These are phyloP conservation scores for Hucho hucho DNA, from an alignment of 2,113 vertebrate species.

Conservation along the genomic window DNA sequence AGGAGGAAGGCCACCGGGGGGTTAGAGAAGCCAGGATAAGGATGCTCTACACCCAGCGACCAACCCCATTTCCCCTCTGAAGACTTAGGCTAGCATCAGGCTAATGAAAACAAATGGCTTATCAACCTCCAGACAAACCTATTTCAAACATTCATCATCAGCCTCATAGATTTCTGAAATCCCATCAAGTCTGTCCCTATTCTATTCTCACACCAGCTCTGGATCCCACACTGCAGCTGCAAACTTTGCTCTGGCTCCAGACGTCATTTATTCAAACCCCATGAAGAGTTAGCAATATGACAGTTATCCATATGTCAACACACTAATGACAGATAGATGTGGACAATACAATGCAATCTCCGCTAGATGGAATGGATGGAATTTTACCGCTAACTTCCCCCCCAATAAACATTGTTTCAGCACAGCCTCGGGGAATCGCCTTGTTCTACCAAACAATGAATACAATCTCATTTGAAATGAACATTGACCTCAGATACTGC, in stretches of 20 bases:
- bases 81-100: conserved; percentile 62
- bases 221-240: conserved; percentile 47
- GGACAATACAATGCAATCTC: conserved; percentile 55
- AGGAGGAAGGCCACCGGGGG: conserved; percentile 46
- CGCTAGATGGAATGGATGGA: conserved; percentile 62
- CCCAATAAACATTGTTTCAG: conserved; percentile 11
- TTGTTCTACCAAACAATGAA: conserved; percentile 45
- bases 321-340: conserved; percentile 49
- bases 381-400: conserved; percentile 53
- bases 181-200: conserved; percentile 72
- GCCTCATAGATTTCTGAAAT: conserved; percentile 77
- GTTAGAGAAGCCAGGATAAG: conserved; percentile 6
- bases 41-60: conserved; percentile 17
- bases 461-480: background rate
- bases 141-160: conserved; percentile 80
- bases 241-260: conserved; percentile 39
- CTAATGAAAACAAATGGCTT: conserved; percentile 83
- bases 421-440: conserved; percentile 29
- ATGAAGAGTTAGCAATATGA: conserved; percentile 60
- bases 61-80: conserved; percentile 37
- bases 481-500: background rate
- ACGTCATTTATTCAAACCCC: conserved; percentile 57
- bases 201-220: conserved; percentile 44
- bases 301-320: conserved; percentile 58
- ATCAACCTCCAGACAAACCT: conserved; percentile 76